Evolutionary conservation across 2,797 vertebrate species (phyloP).

Genomic region (Hydrolagus colliei): DNA sequence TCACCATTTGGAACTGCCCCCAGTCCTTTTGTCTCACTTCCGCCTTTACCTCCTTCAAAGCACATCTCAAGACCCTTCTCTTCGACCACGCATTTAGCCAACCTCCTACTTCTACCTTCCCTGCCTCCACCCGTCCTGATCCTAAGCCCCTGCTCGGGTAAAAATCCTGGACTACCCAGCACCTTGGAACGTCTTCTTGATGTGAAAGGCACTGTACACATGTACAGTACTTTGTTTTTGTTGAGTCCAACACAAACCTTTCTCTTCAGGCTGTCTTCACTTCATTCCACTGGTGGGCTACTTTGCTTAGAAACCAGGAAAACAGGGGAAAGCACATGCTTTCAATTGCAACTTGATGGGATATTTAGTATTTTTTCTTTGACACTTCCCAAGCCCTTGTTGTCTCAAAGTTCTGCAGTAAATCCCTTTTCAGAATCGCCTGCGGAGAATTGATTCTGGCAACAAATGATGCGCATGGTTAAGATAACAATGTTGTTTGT

Average conservation of each 20-base stretch:
- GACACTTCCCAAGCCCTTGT: not conserved
- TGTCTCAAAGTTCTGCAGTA: not conserved
- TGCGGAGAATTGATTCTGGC: not conserved
- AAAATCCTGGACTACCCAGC: not conserved
- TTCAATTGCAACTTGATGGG: not conserved
- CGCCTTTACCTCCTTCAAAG: too few relatives aligned
- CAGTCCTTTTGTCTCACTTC: too few relatives aligned
- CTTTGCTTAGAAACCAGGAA: not conserved
- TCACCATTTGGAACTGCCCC: too few relatives aligned
- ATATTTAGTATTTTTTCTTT: not conserved
- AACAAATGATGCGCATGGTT: not conserved
- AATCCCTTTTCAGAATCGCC: not conserved
- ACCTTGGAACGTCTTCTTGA: not conserved
- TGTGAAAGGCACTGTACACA: not conserved
- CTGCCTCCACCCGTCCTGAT: not conserved
- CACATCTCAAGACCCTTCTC: too few relatives aligned
- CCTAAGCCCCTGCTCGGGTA: not conserved
- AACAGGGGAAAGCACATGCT: conserved; percentile 12
- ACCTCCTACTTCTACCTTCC: not conserved
- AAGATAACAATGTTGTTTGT: not conserved
- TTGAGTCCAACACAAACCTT: not conserved
- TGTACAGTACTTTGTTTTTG: not conserved
- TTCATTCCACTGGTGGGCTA: not conserved
- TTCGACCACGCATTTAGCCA: too few relatives aligned
- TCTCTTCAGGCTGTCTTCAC: not conserved